Percentiles rank a stretch among this genome's conserved stretches.
Evolutionary conservation across 2,888 invertebrate genomes (phyloP).

Genomic region (Cataglyphis livida): DNA sequence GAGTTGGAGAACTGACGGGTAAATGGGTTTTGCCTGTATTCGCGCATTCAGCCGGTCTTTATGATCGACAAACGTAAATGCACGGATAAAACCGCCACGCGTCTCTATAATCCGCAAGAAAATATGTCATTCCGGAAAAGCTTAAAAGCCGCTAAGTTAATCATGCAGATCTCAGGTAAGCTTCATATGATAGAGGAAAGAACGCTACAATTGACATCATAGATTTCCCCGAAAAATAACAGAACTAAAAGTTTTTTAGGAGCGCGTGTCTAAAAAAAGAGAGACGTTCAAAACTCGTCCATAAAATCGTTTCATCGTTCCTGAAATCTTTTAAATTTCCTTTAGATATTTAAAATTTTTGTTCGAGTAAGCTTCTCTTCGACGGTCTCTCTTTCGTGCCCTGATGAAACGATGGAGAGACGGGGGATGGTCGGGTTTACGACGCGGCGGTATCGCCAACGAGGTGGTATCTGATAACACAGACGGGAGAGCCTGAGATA

Average conservation of each 20-base stretch:
- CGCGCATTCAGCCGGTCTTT: conserved; percentile 28
- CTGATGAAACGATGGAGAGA: conserved; percentile 2
- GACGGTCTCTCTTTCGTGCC: conserved; percentile 36
- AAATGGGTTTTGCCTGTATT: conserved; percentile 52
- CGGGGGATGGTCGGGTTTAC: conserved; percentile 57
- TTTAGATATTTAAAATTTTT: conserved; percentile 23
- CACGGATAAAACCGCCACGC: conserved; percentile 19
- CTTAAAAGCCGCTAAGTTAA: conserved; percentile 19
- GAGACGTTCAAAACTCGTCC: neutral
- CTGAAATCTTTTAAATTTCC: conserved; percentile 12
- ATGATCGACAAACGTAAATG: conserved; percentile 49
- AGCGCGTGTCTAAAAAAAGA: neutral
- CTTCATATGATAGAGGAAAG: neutral
- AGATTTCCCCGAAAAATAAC: conserved; percentile 19
- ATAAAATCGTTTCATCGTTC: neutral
- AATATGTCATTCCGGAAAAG: conserved; percentile 37
- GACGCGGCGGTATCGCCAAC: conserved; percentile 37
- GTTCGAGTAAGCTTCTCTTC: conserved; percentile 10
- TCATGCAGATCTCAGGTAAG: conserved; percentile 6
- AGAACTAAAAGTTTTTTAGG: neutral
- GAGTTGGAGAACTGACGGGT: conserved; percentile 48
- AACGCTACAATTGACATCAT: conserved; percentile 10
- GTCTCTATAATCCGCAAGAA: conserved; percentile 35
- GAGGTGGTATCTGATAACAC: conserved; percentile 67
- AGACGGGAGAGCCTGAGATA: conserved; percentile 69